Base-by-base conservation (phyloP, 2,888 invertebrate genomes). In the Diplolepis rosae region DNA sequence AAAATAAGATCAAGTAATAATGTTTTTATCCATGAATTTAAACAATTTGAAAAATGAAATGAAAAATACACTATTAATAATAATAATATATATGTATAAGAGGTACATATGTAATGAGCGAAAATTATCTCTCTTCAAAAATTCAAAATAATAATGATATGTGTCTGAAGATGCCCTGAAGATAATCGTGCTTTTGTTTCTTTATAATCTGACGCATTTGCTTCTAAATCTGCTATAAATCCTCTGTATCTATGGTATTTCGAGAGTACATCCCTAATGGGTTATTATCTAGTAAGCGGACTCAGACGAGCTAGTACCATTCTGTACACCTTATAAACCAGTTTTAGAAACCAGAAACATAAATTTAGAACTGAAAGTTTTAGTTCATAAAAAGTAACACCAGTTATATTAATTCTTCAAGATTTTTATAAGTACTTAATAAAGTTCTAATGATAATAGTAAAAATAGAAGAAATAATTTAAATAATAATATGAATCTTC, bases 91-190 rank as follows among this genome's bases (percentile, higher is more conserved):
- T n/a, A 45, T 45, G n/a, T 15, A 45, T n/a, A 15, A n/a, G 5
- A 11, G 18, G 5, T 15, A 45, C 6, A n/a, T 45, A 45, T n/a
- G n/a, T n/a, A n/a, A n/a, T n/a, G n/a, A n/a, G n/a, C n/a, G n/a
- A n/a, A 45, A 35, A 68, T 52, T 15, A 56, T 27, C n/a, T 45
- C 48, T 28, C 65, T 52, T 70, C 56, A 66, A 69, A 66, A 68
- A 68, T 65, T 65, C 69, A 68, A 50, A 70, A 72, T 72, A 68
- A 56, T 68, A 54, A 70, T 39, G 65, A 69, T n/a, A n/a, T 51
- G 9, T 68, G 48, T 61, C 30, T 65, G 61, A 45, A 18, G 15
- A 45, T n/a, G 45, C 18, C 45, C 45, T 18, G 9, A 45, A 22
- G 45, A 15, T 27, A 52, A 28, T 28, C 7, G 13, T 52, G 52